Evolutionary conservation across 2,888 invertebrate species (phyloP).

Genomic region (Campopleginae sp.): DNA sequence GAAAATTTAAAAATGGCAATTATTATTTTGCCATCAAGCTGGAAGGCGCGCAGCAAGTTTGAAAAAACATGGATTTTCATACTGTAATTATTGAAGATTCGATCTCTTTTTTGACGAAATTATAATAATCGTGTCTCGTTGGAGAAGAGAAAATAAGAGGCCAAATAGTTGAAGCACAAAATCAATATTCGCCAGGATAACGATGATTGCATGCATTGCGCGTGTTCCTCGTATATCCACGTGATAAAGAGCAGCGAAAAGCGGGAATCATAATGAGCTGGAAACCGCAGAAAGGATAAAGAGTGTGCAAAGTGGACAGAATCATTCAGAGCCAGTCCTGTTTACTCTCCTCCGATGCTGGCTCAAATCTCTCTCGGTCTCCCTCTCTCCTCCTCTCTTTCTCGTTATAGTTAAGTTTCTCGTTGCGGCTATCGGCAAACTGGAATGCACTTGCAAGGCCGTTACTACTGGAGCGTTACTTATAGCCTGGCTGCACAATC

Average conservation of each 20-base stretch:
- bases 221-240: constrained; percentile 2
- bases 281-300: constrained; percentile 17
- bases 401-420: constrained; percentile 32
- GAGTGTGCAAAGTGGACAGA: constrained; percentile 27
- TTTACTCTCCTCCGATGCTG: constrained; percentile 39
- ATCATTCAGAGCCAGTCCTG: constrained; percentile 61
- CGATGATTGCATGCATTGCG: neutral
- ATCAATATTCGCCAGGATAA: constrained; percentile 17
- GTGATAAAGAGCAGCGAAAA: constrained; percentile 36
- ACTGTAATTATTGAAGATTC: neutral
- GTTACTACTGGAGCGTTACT: constrained; percentile 67
- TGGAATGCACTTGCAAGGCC: constrained; percentile 69
- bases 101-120: neutral
- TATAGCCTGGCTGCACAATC: constrained; percentile 60
- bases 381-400: constrained; percentile 2
- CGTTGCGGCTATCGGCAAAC: constrained; percentile 59
- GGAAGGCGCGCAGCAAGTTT: neutral
- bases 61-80: neutral
- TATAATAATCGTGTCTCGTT: neutral
- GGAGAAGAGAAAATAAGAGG: neutral
- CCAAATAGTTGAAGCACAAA: constrained; percentile 1
- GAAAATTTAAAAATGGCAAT: neutral
- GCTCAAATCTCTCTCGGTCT: constrained; percentile 16
- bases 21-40: neutral
- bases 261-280: constrained; percentile 39